A percentile compares a stretch with the other conserved stretches of the same genome.
These are phyloP conservation scores for Spinibarbus caldwelli DNA, from an alignment of 2,797 vertebrate species.

Conservation along the genomic window DNA sequence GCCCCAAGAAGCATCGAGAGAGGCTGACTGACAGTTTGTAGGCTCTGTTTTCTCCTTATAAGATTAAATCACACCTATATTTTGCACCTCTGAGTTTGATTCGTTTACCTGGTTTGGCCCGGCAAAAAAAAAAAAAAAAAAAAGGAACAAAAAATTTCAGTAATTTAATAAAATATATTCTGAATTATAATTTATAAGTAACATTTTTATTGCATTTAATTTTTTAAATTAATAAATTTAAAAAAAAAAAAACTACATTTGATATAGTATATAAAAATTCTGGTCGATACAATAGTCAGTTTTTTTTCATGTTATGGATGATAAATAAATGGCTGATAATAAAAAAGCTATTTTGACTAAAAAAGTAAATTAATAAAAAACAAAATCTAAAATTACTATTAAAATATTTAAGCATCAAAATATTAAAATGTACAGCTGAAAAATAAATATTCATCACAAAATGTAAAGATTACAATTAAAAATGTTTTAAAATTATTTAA, in stretches of 20 bases:
- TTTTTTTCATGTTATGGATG: background rate
- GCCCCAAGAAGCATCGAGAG: constrained; percentile 18
- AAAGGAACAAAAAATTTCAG: too few species aligned
- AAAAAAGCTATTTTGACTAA: background rate
- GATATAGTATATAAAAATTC: background rate
- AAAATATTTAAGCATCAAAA: background rate
- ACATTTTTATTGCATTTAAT: background rate
- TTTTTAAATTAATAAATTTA: too few species aligned
- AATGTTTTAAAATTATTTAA: background rate
- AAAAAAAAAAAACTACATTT: too few species aligned
- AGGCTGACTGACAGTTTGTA: constrained; percentile 50
- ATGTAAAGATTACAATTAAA: background rate
- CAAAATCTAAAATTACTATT: background rate
- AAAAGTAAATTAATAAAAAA: background rate
- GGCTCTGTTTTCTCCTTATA: constrained; percentile 35
- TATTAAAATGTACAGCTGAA: background rate
- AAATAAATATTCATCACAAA: background rate
- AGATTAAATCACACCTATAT: constrained; percentile 39
- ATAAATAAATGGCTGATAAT: background rate
- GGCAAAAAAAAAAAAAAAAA: background rate
- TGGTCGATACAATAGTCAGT: background rate
- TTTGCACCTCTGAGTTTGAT: constrained; percentile 15
- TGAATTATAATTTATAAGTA: too few species aligned
- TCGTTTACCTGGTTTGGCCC: constrained; percentile 10
- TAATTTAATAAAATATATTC: background rate